Conservation (phyloP, 2,888 invertebrate genomes). For the Tineola bisselliella region DNA sequence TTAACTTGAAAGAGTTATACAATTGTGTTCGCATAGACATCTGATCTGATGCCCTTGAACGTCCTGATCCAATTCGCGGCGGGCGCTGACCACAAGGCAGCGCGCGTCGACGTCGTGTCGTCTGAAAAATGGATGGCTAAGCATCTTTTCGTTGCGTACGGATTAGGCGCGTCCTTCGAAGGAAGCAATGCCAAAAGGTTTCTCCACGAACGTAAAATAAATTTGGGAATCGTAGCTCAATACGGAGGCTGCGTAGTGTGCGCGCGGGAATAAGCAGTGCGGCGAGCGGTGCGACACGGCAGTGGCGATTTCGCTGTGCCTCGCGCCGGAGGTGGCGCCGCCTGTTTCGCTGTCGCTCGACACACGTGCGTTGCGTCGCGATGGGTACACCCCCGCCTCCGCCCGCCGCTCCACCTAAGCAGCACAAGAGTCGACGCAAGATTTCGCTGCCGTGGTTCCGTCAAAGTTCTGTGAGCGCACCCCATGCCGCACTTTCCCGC, state of each 20-base stretch:
- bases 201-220: slow-evolving; percentile 18
- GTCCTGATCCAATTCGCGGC: slow-evolving; percentile 17
- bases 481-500: slow-evolving; percentile 79
- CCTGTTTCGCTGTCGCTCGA: slow-evolving; percentile 17
- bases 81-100: slow-evolving; percentile 9
- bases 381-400: slow-evolving; percentile 36
- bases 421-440: slow-evolving; percentile 80
- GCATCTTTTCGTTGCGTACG: slow-evolving; percentile 38
- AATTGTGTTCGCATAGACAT: background rate
- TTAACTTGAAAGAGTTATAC: background rate
- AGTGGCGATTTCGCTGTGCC: slow-evolving; percentile 22
- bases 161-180: slow-evolving; percentile 60
- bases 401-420: slow-evolving; percentile 42
- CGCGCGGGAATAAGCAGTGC: slow-evolving; percentile 27
- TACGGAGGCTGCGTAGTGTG: slow-evolving; percentile 63
- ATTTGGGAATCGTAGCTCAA: slow-evolving; percentile 53
- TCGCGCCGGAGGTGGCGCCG: slow-evolving; percentile 21
- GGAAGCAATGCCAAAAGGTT: slow-evolving; percentile 15
- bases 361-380: slow-evolving; percentile 23
- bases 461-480: slow-evolving; percentile 78
- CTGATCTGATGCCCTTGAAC: slow-evolving; percentile 19
- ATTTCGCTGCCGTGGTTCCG: slow-evolving; percentile 92
- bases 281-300: slow-evolving; percentile 28
- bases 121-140: slow-evolving; percentile 17
- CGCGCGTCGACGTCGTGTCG: slow-evolving; percentile 6